Evolutionary conservation across 2,888 invertebrate genomes (phyloP).

Genomic region (Orthosia cruda): DNA sequence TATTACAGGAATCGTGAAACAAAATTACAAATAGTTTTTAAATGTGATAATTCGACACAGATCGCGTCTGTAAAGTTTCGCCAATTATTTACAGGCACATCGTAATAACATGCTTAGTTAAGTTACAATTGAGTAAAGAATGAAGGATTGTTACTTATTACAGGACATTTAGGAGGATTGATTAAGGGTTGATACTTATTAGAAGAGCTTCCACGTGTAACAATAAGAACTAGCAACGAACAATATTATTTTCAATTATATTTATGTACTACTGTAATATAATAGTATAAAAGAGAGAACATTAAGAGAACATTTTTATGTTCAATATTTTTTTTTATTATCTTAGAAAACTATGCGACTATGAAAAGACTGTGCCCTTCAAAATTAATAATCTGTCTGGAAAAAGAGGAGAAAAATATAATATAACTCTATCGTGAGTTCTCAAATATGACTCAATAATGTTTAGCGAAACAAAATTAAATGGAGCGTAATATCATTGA

Average conservation of each 20-base stretch:
- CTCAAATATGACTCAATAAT: not conserved
- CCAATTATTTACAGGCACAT: not conserved
- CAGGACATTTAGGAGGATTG: too few species aligned
- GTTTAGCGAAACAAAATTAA: not conserved
- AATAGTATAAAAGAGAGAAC: not conserved
- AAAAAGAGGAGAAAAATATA: not conserved
- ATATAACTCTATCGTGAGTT: not conserved
- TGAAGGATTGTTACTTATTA: too few species aligned
- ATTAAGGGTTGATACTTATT: not conserved
- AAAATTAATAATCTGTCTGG: not conserved
- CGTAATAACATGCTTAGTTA: not conserved
- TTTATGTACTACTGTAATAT: not conserved
- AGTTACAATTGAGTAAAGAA: not conserved
- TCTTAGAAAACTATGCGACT: not conserved
- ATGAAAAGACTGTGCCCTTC: not conserved
- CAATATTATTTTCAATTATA: not conserved
- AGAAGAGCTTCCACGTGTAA: constrained; percentile 5
- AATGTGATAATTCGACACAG: not conserved
- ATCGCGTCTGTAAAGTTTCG: not conserved
- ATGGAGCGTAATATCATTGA: not conserved
- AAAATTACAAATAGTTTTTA: not conserved
- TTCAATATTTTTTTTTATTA: not conserved
- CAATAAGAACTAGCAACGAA: not conserved
- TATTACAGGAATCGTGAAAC: too few species aligned
- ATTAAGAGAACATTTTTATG: too few species aligned